Evolutionary conservation across 2,113 vertebrate genomes (phyloP), one percentile per base, ranked within the genome.

Genomic region (Rhinogobius similis): DNA sequence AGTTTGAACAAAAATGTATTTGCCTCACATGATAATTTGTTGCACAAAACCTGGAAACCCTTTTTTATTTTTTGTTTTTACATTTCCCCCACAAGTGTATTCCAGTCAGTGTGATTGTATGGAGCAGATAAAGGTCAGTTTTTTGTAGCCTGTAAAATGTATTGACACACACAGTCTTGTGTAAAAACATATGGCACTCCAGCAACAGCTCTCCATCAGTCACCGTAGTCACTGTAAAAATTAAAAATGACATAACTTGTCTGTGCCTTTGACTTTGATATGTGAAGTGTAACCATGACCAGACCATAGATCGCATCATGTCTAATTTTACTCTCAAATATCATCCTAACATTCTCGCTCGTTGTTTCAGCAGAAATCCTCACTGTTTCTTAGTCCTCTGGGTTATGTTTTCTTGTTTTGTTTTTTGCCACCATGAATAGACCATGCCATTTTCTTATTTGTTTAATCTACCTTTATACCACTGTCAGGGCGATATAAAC

Each of bases 161-260:
- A 8, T 36, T 72, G 58, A 64, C 65, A 68, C 16, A 68, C 27
- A 44, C 32, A 72, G 64, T 14, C 55, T 62, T 43, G 62, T 68
- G 63, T 65, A 39, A 63, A 24, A 53, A 24, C 62, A 32, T 21
- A 32, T 20, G 41, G 59, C 48, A 24, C 53, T 24, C 6, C 10
- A 12, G 13, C 20, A 73, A 43, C 73, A 38, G 65, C 67, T 67
- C 63, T 65, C 63, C 61, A 79, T 43, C 53, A 13, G 4, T 73
- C 68, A 52, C 61, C 59, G 64, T 72, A 52, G 78, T 76, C 81
- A 70, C 65, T 44, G 74, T 52, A 48, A 69, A 63, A 39, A 87
- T 79, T 74, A 81, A 86, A 82, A 62, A 23, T 72, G 64, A 55
- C 44, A 46, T 12, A 12, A 24, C 0, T 8, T 58, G 21, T 63